Conservation (phyloP, 2,888 invertebrate genomes). For the Strigamia crassipes region DNA sequence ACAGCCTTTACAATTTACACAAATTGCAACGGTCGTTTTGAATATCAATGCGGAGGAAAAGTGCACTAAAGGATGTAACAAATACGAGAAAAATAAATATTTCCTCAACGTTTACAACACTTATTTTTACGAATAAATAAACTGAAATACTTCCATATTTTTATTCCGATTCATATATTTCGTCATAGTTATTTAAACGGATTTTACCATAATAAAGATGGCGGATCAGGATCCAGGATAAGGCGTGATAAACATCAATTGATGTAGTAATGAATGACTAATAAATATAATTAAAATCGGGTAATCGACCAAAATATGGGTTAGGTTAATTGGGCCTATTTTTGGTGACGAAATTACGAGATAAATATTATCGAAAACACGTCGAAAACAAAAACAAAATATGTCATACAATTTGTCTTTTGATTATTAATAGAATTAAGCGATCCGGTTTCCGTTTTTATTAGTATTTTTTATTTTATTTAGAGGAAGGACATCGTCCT, state of each 20-base stretch:
- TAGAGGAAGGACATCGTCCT: background rate
- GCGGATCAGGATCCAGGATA: background rate
- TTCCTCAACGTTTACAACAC: background rate
- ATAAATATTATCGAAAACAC: too few species aligned
- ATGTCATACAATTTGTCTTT: background rate
- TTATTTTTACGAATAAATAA: background rate
- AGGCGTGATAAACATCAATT: constrained; percentile 11
- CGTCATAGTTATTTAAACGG: background rate
- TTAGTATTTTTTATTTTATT: background rate
- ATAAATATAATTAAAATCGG: background rate
- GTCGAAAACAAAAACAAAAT: too few species aligned
- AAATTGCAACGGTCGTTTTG: background rate
- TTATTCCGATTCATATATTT: background rate
- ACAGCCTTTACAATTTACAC: background rate
- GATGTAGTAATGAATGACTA: background rate
- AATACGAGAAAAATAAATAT: background rate
- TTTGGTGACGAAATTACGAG: background rate
- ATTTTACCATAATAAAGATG: background rate
- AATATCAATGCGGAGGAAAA: constrained; percentile 7
- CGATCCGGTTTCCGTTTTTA: background rate
- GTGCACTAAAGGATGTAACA: background rate
- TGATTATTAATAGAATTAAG: background rate
- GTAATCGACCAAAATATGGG: background rate
- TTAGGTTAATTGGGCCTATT: background rate
- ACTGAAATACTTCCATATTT: background rate